phyloP scores from a whole-genome alignment of 2,113 vertebrate species.

The Parotia lawesii region DNA sequence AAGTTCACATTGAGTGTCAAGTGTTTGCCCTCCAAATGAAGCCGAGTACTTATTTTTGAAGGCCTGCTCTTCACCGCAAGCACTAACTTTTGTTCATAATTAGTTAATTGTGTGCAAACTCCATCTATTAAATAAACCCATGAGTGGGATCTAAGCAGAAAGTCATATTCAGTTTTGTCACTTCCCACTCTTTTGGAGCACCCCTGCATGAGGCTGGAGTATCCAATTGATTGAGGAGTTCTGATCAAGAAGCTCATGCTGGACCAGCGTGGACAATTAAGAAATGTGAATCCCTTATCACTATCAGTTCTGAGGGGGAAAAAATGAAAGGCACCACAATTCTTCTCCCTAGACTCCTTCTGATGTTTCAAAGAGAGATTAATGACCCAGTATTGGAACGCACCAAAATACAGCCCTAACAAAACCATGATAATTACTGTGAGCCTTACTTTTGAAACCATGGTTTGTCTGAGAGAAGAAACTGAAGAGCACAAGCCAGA shows the following conservation, averaged over 20 bases:
- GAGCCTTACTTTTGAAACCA: background rate
- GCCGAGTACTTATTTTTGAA: background rate
- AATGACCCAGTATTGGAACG: background rate
- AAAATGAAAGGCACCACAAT: background rate
- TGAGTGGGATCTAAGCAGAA: background rate
- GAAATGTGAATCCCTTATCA: background rate
- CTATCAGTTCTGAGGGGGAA: background rate
- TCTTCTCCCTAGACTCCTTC: background rate
- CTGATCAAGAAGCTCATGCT: background rate
- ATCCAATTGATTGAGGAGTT: background rate
- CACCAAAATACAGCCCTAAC: background rate
- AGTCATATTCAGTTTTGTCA: background rate
- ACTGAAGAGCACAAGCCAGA: background rate
- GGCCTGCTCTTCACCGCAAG: background rate
- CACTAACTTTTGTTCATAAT: background rate
- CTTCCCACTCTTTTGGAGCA: background rate
- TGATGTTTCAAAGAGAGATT: background rate
- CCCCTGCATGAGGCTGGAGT: background rate
- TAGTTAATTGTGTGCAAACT: background rate
- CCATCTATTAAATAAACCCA: background rate
- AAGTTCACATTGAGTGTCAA: slow-evolving; percentile 41
- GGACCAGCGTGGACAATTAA: background rate
- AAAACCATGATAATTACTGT: background rate
- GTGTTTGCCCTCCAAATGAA: slow-evolving; percentile 31
- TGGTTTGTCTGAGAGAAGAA: background rate